Evolutionary conservation across 2,888 invertebrate species (phyloP).

Genomic region (Gasteruption jaculator): DNA sequence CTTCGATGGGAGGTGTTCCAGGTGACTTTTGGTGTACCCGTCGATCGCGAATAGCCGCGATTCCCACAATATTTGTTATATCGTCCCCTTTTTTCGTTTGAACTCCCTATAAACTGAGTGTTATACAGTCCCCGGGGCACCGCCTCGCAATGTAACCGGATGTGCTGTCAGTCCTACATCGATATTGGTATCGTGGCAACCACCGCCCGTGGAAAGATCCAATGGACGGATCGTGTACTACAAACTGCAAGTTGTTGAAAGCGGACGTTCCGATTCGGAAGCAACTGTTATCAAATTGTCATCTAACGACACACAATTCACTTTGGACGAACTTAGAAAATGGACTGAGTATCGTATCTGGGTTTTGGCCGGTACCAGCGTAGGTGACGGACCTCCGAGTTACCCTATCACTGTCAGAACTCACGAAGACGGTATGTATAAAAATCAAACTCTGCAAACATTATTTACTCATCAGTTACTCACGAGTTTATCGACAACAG

Average conservation of each 20-base stretch:
- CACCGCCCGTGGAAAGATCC: conserved; percentile 85
- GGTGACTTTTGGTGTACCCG: too few relatives aligned
- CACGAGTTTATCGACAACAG: too few relatives aligned
- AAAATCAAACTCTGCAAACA: too few relatives aligned
- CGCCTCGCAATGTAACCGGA: conserved; percentile 91
- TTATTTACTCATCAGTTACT: too few relatives aligned
- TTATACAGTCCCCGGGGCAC: conserved; percentile 87
- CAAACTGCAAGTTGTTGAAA: conserved; percentile 87
- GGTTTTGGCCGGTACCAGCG: conserved; percentile 93
- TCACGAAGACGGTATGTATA: conserved; percentile 96
- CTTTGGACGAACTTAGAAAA: conserved; percentile 84
- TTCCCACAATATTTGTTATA: too few relatives aligned
- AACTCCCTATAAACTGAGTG: conserved; percentile 55
- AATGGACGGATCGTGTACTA: conserved; percentile 93
- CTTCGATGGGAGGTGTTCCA: too few relatives aligned
- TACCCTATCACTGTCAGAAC: conserved; percentile 90
- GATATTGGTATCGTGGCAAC: conserved; percentile 87
- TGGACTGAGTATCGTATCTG: conserved; percentile 97
- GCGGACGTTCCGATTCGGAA: conserved; percentile 79
- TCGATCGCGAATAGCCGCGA: too few relatives aligned
- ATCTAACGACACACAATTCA: conserved; percentile 75
- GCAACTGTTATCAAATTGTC: conserved; percentile 74
- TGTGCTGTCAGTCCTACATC: conserved; percentile 84
- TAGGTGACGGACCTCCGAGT: conserved; percentile 93
- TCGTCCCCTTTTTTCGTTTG: conserved; percentile 37